Percentiles rank a stretch among this genome's conserved stretches.
phyloP scores from a whole-genome alignment of 2,113 vertebrate species.

The Chaetops frenatus region DNA sequence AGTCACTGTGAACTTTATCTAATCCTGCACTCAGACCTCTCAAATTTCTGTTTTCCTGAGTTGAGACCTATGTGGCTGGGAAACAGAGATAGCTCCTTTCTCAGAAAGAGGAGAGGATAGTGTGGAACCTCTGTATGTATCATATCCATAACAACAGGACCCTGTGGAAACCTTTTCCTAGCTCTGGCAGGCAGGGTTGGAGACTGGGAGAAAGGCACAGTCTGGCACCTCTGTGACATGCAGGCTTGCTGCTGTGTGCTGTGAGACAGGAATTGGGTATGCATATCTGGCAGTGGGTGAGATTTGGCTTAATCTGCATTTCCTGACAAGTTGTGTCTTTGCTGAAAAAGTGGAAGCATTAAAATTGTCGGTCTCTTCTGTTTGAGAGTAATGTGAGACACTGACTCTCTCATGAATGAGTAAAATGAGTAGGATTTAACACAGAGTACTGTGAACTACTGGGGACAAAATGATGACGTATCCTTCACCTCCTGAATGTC shows the following conservation, averaged over 20 bases:
- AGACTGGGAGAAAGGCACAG: not conserved
- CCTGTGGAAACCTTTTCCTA: not conserved
- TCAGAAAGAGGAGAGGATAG: not conserved
- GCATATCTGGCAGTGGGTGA: not conserved
- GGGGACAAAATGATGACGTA: not conserved
- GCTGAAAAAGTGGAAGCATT: not conserved
- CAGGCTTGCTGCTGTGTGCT: not conserved
- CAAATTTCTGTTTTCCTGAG: conserved; percentile 34
- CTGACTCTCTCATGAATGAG: not conserved
- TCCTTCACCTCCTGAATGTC: not conserved
- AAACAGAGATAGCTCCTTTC: not conserved
- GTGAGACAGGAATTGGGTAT: not conserved
- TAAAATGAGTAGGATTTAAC: not conserved
- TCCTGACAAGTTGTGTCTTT: not conserved
- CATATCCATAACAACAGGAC: not conserved
- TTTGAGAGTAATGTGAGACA: not conserved
- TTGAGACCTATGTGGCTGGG: not conserved
- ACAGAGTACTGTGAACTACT: not conserved
- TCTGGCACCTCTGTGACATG: not conserved
- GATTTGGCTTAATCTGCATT: not conserved
- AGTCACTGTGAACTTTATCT: conserved; percentile 49
- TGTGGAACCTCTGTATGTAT: not conserved
- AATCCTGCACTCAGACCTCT: not conserved
- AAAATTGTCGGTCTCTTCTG: not conserved
- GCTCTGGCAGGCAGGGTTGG: not conserved